These are phyloP conservation scores for Nasonia giraulti DNA, from an alignment of 1,140 invertebrate species.

Conservation along the genomic window DNA sequence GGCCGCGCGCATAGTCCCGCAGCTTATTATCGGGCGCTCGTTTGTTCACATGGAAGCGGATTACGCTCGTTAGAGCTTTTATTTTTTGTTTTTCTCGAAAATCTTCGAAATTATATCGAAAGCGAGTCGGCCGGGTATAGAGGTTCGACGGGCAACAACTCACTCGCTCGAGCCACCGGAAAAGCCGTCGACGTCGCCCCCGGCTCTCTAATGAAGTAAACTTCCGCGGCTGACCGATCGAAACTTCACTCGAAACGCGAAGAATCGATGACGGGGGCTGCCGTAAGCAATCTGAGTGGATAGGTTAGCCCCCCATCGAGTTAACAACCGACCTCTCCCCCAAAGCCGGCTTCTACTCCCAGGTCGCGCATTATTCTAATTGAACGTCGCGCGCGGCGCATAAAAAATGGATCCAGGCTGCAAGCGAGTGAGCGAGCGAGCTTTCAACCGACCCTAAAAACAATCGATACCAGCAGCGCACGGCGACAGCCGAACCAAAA, in stretches of 20 bases:
- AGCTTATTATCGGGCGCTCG: not conserved
- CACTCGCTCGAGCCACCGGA: too few species aligned
- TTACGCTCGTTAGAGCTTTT: not conserved
- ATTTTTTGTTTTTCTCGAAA: not conserved
- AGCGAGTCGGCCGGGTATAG: too few species aligned
- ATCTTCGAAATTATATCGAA: not conserved
- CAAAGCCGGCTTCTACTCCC: not conserved
- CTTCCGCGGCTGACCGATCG: not conserved
- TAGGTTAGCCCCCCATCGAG: not conserved
- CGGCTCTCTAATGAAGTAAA: not conserved
- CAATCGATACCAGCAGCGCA: not conserved
- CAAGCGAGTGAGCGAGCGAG: not conserved
- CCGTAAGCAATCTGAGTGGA: not conserved
- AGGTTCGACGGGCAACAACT: too few species aligned
- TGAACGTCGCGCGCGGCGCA: constrained; percentile 36
- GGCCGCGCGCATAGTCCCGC: too few species aligned
- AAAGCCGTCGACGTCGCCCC: not conserved
- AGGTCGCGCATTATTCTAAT: constrained; percentile 35
- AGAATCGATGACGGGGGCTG: not conserved
- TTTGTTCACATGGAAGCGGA: not conserved
- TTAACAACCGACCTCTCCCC: not conserved
- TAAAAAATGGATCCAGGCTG: constrained; percentile 55
- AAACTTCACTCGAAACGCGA: not conserved
- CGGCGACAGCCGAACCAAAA: constrained; percentile 55
- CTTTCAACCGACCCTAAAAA: not conserved